Percentiles rank a stretch among this genome's conserved stretches.
These are phyloP conservation scores for Capreolus pygargus DNA, from an alignment of 2,113 vertebrate genomes.

Conservation along the genomic window DNA sequence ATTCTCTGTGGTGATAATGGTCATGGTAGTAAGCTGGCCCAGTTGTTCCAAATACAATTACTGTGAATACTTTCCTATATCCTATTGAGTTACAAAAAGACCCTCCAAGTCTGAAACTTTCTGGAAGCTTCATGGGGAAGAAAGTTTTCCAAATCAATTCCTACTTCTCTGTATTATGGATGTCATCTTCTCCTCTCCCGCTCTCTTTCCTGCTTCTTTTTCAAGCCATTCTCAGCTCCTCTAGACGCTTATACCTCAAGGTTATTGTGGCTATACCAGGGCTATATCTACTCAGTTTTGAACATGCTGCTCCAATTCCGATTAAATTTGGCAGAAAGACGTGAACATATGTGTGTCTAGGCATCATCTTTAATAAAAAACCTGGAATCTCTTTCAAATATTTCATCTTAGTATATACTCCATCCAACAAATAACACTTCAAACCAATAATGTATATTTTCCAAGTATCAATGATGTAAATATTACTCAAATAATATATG, in stretches of 20 bases:
- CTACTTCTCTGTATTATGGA: neutral
- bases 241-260: neutral
- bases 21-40: neutral
- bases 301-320: neutral
- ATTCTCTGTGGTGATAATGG: neutral
- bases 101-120: rapidly evolving
- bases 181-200: too few species aligned
- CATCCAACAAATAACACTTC: neutral
- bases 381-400: neutral
- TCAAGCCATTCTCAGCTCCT: neutral
- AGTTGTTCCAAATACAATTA: neutral
- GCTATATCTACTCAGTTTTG: neutral
- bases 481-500: neutral
- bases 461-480: neutral
- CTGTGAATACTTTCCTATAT: rapidly evolving
- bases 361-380: neutral
- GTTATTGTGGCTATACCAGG: neutral
- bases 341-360: rapidly evolving
- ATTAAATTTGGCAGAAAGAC: neutral
- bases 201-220: neutral
- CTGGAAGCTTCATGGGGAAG: neutral
- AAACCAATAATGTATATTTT: neutral
- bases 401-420: neutral
- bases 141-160: neutral
- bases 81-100: neutral